Percentiles rank a stretch among this genome's conserved stretches.
phyloP scores from a whole-genome alignment of 2,797 vertebrate genomes.

The Chaetodon trifasciatus region DNA sequence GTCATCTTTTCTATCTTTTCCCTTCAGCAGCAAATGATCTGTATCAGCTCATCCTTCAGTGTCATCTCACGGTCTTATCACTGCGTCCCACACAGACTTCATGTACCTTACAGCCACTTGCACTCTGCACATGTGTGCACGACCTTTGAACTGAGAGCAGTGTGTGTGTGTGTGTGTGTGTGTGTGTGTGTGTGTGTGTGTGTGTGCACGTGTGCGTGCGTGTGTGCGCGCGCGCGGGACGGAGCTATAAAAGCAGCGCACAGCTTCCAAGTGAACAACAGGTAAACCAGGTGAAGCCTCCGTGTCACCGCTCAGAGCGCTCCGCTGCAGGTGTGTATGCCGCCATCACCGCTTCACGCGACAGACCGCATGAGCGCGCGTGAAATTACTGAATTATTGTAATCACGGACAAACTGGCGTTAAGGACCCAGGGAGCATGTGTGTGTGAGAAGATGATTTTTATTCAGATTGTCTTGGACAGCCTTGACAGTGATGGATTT shows the following conservation, averaged over 20 bases:
- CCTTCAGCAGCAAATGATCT: background rate
- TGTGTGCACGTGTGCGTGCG: background rate
- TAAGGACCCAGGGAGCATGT: background rate
- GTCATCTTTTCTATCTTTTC: too few relatives aligned
- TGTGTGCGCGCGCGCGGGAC: background rate
- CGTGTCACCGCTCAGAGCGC: constrained; percentile 26
- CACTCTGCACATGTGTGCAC: constrained; percentile 33
- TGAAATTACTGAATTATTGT: background rate
- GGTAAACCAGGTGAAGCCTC: constrained; percentile 68
- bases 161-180: constrained; percentile 2
- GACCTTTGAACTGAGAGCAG: constrained; percentile 64
- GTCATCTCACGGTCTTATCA: background rate
- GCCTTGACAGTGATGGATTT: background rate
- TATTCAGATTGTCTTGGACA: too few relatives aligned
- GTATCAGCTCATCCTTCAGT: background rate
- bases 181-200: constrained; percentile 21
- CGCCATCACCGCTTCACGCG: background rate
- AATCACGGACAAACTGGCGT: too few relatives aligned
- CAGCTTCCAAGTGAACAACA: constrained; percentile 33
- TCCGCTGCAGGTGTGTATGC: constrained; percentile 67
- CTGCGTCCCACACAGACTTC: background rate
- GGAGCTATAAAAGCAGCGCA: constrained; percentile 66
- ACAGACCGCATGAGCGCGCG: background rate
- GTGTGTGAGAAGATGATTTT: background rate
- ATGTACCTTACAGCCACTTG: background rate